Percentiles rank a stretch among this genome's conserved stretches.
Conservation (phyloP, 2,113 vertebrate species). For the Pseudopodoces humilis region DNA sequence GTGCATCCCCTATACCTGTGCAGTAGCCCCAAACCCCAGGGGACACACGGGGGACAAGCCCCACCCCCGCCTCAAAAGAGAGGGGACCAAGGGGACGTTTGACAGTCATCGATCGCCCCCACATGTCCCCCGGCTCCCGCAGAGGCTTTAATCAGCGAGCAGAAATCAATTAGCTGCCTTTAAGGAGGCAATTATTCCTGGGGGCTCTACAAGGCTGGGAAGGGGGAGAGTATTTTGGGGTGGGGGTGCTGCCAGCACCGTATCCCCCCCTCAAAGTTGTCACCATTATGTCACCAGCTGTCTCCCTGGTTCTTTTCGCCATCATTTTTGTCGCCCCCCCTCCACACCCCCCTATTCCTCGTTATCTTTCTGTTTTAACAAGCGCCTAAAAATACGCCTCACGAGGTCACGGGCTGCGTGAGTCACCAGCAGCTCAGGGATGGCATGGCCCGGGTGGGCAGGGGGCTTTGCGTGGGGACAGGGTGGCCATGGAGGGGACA, state of each 20-base stretch:
- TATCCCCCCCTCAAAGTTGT: neutral
- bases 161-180: slow-evolving; percentile 79
- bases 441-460: neutral
- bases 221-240: neutral
- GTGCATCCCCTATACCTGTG: neutral
- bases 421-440: neutral
- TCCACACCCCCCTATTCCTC: neutral
- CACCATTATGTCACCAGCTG: neutral
- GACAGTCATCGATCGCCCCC: neutral
- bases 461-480: neutral
- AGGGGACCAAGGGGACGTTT: neutral
- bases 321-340: neutral
- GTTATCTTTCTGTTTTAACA: slow-evolving; percentile 35
- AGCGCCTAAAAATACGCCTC: slow-evolving; percentile 20
- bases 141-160: slow-evolving; percentile 72
- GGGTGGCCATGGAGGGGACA: rapidly evolving
- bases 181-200: slow-evolving; percentile 54
- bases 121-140: neutral
- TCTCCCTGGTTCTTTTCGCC: neutral
- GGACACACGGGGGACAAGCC: neutral
- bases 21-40: neutral
- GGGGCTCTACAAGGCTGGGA: neutral
- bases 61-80: neutral
- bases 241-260: neutral
- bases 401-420: slow-evolving; percentile 5